Base-by-base conservation (phyloP, 1,140 invertebrate genomes). In the Vanessa tameamea region DNA sequence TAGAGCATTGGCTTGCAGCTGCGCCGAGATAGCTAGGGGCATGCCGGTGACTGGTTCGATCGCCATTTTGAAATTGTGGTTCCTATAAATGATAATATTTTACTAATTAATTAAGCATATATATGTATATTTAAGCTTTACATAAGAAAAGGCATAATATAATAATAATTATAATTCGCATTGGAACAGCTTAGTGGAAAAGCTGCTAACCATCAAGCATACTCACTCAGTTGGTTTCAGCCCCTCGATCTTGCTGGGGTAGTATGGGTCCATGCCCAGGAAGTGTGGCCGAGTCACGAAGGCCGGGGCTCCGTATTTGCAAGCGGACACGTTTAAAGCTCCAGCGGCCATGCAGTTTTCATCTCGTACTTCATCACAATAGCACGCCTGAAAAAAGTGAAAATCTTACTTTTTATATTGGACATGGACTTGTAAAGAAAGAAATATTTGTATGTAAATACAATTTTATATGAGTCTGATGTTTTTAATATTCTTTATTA, bases 231-330 rank as follows among this genome's bases (percentile, higher is more conserved):
- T 76, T 2, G 94, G 94, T 6, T 82, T 61, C 1, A 94, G 69
- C 1, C 94, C 94, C 4, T 93, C 86, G 8, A 96, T 92, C 73
- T 91, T 87, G 68, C 93, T 78, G 12, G 89, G 76, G 71, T 95
- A 95, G 77, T 88, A 89, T 0, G 94, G 90, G 86, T 97, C 96
- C 11, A 95, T 95, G 65, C 95, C 89, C 74, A 95, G 95, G 91
- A 97, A 97, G 90, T 98, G 97, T 0, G 97, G 97, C 75, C 95
- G 94, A 13, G 96, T 96, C 11, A 97, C 90, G 79, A 95, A 96
- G 3, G 95, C 95, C 0, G 97, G 97, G 9, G 96, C 95, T 16
- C 95, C 95, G 77, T 91, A 94, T 77, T 94, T 94, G 75, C 95
- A 96, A 8, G 83, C 75, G 0, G 95, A 94, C 53, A 95, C 94